Evolutionary conservation across 2,113 vertebrate genomes (phyloP), one percentile per base, ranked within the genome.

Genomic region (Spermophilus dauricus): DNA sequence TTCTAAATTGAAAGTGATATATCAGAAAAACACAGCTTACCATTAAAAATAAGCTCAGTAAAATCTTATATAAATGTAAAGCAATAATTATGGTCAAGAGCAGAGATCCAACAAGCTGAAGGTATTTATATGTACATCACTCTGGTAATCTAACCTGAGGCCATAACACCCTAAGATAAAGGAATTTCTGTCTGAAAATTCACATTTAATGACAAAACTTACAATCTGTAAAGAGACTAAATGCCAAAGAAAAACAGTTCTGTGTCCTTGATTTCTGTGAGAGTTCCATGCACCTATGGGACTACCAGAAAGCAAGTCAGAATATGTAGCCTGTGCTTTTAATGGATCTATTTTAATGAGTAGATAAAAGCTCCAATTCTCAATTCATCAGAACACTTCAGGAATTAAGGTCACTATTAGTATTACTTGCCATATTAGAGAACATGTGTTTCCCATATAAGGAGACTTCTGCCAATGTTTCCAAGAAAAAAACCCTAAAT

Each of bases 161-260:
- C 8, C 37, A 5, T 76, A 53, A 37, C 0, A 56, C 32, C 39
- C 30, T 37, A 69, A 56, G 22, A 88, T 48, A 76, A 77, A 94
- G 14, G 11, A 91, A 82, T 86, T 72, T 86, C 69, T 76, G 8
- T 91, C 78, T 78, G 51, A 86, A 91, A 91, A 67, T 24, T 94
- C 20, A 90, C 18, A 42, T 39, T 87, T 91, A 87, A 34, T 69
- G 83, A 92, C 11, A 81, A 34, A 70, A 92, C 42, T 58, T 76
- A 70, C 20, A 80, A 51, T 34, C 48, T 84, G 24, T 9, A 84
- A 90, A 89, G 14, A 86, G 61, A 77, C 26, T 90, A 61, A 7
- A 56, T n/a, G 17, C 9, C 63, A 78, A 80, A 26, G 18, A 34
- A 37, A 42, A 91, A 86, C 45, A 86, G 12, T 75, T 78, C 75